Conservation (phyloP, 2,888 invertebrate genomes). For the Diachrysia chrysitis region DNA sequence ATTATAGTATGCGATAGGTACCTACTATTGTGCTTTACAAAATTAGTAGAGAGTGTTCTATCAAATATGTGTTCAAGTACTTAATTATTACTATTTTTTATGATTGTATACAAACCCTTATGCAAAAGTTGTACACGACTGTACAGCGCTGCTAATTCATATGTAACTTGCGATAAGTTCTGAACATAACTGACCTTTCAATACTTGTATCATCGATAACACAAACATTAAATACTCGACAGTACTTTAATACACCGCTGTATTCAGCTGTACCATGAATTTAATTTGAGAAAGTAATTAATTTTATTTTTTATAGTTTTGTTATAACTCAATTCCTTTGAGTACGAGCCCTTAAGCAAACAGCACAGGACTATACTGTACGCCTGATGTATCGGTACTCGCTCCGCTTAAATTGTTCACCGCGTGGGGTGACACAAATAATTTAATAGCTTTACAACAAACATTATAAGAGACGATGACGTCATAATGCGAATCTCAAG, state of each 20-base stretch:
- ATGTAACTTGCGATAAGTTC: neutral
- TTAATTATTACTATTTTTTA: no score
- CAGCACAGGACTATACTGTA: slow-evolving; percentile 20
- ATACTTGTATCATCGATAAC: slow-evolving; percentile 20
- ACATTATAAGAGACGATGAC: slow-evolving; percentile 43
- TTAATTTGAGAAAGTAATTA: neutral
- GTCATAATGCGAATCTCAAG: slow-evolving; percentile 42
- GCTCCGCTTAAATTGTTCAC: slow-evolving; percentile 68
- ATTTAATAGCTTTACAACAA: slow-evolving; percentile 67
- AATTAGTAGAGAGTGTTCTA: no score
- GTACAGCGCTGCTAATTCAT: slow-evolving; percentile 30
- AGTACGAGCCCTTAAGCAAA: slow-evolving; percentile 51
- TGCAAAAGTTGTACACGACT: slow-evolving; percentile 11
- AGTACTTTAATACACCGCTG: neutral
- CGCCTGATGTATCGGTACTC: slow-evolving; percentile 47
- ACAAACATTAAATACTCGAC: neutral
- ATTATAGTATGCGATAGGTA: no score
- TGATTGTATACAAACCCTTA: slow-evolving; percentile 30
- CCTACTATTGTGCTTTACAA: no score
- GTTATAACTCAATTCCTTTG: slow-evolving; percentile 1
- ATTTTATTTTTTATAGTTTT: neutral
- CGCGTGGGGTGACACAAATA: slow-evolving; percentile 71
- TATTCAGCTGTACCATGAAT: neutral
- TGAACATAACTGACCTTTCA: slow-evolving; percentile 2
- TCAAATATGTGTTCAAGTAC: no score